phyloP scores from a whole-genome alignment of 2,888 invertebrate species.

The Agonopterix heracliana region DNA sequence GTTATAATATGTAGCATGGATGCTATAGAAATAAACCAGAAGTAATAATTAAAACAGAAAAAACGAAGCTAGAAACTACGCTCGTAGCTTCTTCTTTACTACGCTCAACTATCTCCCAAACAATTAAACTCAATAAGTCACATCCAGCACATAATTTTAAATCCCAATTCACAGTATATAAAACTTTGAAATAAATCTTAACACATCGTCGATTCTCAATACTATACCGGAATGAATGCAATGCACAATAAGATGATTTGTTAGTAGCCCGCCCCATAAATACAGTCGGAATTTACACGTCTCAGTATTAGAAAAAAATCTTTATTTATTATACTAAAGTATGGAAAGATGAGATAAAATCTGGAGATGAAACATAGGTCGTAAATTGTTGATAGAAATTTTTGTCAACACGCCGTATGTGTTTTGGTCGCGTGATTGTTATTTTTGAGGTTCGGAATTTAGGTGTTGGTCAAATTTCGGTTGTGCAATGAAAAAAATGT shows the following conservation, averaged over 20 bases:
- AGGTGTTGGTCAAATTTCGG: too few species aligned
- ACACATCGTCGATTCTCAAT: slow-evolving; percentile 53
- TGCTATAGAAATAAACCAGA: too few species aligned
- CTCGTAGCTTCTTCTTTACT: background rate
- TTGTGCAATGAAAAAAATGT: too few species aligned
- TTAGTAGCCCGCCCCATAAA: slow-evolving; percentile 52
- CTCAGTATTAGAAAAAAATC: slow-evolving; percentile 39
- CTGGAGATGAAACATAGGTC: slow-evolving; percentile 19
- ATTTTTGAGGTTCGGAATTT: too few species aligned
- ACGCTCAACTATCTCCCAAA: background rate
- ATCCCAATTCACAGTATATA: background rate
- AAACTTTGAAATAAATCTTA: slow-evolving; percentile 46
- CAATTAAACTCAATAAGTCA: background rate
- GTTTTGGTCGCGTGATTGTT: slow-evolving; percentile 3
- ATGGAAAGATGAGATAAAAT: slow-evolving; percentile 32
- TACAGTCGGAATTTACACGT: slow-evolving; percentile 33
- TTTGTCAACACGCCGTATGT: slow-evolving; percentile 24
- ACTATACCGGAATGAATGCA: slow-evolving; percentile 30
- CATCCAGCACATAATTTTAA: too few species aligned
- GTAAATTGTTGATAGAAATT: slow-evolving; percentile 23
- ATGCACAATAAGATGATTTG: slow-evolving; percentile 61
- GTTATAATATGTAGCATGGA: too few species aligned
- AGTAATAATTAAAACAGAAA: background rate
- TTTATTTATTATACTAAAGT: slow-evolving; percentile 47
- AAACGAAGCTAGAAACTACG: background rate